Conservation (phyloP, 2,888 invertebrate species). For the Allacma fusca region DNA sequence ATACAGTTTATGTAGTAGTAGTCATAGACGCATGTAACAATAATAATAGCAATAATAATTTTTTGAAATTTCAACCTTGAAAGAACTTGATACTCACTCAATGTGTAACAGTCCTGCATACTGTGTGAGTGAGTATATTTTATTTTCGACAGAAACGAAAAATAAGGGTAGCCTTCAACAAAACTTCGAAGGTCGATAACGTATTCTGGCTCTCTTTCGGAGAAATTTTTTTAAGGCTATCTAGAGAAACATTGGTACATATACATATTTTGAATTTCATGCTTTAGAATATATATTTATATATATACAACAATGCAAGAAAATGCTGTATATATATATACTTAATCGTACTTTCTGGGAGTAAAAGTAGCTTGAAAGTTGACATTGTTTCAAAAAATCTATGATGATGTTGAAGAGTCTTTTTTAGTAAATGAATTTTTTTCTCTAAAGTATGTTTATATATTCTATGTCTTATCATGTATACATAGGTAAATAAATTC, state of each 20-base stretch:
- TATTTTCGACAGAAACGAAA: background rate
- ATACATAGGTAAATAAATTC: background rate
- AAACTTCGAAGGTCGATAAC: background rate
- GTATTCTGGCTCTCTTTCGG: background rate
- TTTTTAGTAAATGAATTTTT: background rate
- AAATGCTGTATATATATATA: no score
- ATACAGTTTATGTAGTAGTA: background rate
- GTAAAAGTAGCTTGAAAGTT: constrained; percentile 3
- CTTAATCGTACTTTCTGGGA: background rate
- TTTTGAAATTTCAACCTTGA: constrained; percentile 17
- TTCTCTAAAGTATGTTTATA: background rate
- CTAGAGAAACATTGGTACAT: background rate
- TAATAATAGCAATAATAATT: background rate
- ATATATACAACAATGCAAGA: no score
- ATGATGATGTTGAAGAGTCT: background rate
- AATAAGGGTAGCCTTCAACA: background rate
- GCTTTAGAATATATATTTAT: background rate
- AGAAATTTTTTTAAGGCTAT: background rate
- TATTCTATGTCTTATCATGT: no score
- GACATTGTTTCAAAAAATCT: background rate
- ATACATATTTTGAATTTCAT: constrained; percentile 9
- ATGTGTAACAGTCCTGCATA: background rate
- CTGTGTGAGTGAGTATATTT: background rate
- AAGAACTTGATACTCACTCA: constrained; percentile 2
- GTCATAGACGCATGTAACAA: background rate